Evolutionary conservation across 1,140 invertebrate genomes (phyloP), one percentile per base, ranked within the genome.

Genomic region (Philotrypesis tridentata): DNA sequence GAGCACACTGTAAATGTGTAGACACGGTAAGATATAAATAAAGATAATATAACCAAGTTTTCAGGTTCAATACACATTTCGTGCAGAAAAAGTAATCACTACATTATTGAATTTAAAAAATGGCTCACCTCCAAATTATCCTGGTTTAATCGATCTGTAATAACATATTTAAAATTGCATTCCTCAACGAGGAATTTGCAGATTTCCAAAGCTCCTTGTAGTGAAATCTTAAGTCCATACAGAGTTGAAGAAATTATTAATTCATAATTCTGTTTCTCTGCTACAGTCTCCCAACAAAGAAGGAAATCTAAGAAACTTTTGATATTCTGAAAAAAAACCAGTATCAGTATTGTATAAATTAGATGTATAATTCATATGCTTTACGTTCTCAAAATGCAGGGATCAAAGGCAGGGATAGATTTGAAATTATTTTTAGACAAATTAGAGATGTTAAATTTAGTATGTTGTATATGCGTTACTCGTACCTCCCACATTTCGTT

Each of bases 101-200:
- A 60, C 4, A 60, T 4, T 4, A 3, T 21, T 60, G 3, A n/a
- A 60, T 3, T 21, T 21, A n/a, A 60, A 60, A 12, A 7, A 7
- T 37, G n/a, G 8, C 17, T 29, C 40, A 83, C 82, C 77, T 83
- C 70, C 25, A 83, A 27, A 65, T 23, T 61, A 31, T 75, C 61
- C 61, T 76, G 80, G 60, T 70, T 77, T 14, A 82, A 65, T 29
- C 65, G 29, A 7, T 23, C 63, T n/a, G 74, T 82, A 73, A 82
- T 82, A 5, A 82, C n/a, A 61, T 77, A 82, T 27, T 70, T 33
- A n/a, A 77, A 82, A 27, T 71, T 60, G 43, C 63, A 68, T 3
- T 23, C 25, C 3, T 37, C 8, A 27, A 33, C 63, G 9, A 79
- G 33, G 68, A 79, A 78, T 65, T 72, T 25, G n/a, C 37, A 72